Conservation (phyloP, 64 coral and sea anemone species). For the Pocillopora damicornis region DNA sequence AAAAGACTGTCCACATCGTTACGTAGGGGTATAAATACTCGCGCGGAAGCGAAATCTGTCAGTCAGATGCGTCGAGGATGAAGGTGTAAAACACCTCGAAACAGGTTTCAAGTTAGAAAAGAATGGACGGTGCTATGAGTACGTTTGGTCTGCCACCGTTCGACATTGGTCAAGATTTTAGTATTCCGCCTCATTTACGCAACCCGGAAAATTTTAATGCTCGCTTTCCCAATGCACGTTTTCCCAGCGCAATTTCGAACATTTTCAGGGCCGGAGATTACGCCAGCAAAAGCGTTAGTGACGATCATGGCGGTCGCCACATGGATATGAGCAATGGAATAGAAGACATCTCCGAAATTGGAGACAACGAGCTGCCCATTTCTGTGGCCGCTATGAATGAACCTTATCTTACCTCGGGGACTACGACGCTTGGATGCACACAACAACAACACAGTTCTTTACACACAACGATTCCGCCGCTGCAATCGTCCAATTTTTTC, state of each 20-base stretch:
- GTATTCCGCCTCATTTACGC: conserved; percentile 33
- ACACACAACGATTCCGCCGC: conserved; percentile 4
- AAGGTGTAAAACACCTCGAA: conserved; percentile 24
- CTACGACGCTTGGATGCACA: conserved; percentile 42
- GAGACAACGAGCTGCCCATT: conserved; percentile 32
- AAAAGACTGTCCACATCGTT: conserved; percentile 74
- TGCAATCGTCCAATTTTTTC: conserved; percentile 24
- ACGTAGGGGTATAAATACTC: conserved; percentile 85
- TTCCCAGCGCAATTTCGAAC: conserved; percentile 24
- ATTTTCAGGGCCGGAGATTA: conserved; percentile 29
- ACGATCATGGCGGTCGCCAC: conserved; percentile 9
- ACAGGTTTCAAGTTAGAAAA: not conserved
- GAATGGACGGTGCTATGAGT: conserved; percentile 60
- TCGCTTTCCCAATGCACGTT: conserved; percentile 31
- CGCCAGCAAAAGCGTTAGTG: conserved; percentile 6
- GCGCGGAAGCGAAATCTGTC: conserved; percentile 54
- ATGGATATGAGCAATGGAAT: conserved; percentile 36
- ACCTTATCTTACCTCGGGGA: conserved; percentile 30
- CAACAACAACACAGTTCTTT: conserved; percentile 40
- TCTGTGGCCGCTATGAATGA: conserved; percentile 32
- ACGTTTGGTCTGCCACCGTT: conserved; percentile 46
- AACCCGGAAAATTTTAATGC: conserved; percentile 34
- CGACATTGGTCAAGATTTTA: conserved; percentile 46
- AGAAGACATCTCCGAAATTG: conserved; percentile 30
- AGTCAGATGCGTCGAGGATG: conserved; percentile 50